Evolutionary conservation across 2,888 invertebrate genomes (phyloP).

Genomic region (Spodoptera picta): DNA sequence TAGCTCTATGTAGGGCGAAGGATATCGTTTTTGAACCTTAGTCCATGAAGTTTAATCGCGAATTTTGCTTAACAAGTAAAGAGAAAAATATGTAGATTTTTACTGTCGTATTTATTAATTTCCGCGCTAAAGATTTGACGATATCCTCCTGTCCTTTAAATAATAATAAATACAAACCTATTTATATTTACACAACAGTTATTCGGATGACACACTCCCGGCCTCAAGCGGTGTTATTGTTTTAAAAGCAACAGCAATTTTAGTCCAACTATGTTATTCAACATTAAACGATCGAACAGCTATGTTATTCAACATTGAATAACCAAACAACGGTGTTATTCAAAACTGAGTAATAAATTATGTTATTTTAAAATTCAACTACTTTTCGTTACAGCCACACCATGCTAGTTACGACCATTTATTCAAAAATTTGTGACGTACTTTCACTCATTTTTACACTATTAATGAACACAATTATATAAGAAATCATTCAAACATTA

Average conservation of each 20-base stretch:
- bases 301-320: slow-evolving; percentile 12
- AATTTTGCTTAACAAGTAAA: no score
- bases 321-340: no score
- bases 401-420: slow-evolving; percentile 39
- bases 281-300: slow-evolving; percentile 7
- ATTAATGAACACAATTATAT: slow-evolving; percentile 30
- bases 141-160: slow-evolving; percentile 6
- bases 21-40: no score
- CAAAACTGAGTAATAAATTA: slow-evolving; percentile 3
- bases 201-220: slow-evolving; percentile 80
- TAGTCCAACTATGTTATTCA: slow-evolving; percentile 18
- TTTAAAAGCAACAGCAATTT: slow-evolving; percentile 49
- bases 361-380: slow-evolving; percentile 20
- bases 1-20: slow-evolving; percentile 51
- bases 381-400: slow-evolving; percentile 30
- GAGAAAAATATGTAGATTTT: no score
- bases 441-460: slow-evolving; percentile 31
- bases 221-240: slow-evolving; percentile 67
- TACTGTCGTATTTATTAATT: no score
- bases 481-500: slow-evolving; percentile 18
- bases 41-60: no score
- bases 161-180: slow-evolving; percentile 62
- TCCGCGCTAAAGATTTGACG: no score
- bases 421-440: slow-evolving; percentile 41
- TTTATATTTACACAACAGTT: slow-evolving; percentile 57